Conservation (phyloP, 2,113 vertebrate genomes). For the Engraulis encrasicolus region DNA sequence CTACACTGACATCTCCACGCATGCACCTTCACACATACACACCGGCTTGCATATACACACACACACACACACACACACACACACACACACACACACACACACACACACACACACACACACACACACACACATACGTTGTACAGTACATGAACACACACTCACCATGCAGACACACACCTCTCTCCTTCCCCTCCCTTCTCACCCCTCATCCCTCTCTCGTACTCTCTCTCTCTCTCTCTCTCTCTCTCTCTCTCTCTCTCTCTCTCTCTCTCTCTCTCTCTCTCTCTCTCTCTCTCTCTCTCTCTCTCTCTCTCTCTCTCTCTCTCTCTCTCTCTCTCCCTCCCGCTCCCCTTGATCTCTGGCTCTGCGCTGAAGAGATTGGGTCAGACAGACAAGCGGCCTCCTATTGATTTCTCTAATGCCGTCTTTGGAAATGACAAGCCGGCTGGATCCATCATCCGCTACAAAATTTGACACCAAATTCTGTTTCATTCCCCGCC, state of each 20-base stretch:
- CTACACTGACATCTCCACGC: neutral
- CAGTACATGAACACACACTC: neutral
- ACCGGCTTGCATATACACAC: neutral
- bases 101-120: neutral
- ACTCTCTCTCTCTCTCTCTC: neutral
- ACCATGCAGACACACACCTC: neutral
- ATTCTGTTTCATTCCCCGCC: neutral
- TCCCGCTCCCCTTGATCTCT: no score
- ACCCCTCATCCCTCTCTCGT: neutral
- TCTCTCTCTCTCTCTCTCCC: neutral
- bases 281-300: no score
- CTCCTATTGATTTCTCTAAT: conserved; percentile 1
- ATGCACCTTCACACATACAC: neutral
- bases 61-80: neutral
- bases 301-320: no score
- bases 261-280: no score
- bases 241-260: neutral
- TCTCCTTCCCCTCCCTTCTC: neutral
- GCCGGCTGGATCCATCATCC: neutral
- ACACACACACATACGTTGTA: neutral
- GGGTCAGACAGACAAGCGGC: neutral
- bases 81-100: neutral
- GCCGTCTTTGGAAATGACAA: neutral
- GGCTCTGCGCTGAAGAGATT: neutral
- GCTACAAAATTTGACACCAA: conserved; percentile 11